Conservation (phyloP, 2,888 invertebrate species). For the Magallana nippona region DNA sequence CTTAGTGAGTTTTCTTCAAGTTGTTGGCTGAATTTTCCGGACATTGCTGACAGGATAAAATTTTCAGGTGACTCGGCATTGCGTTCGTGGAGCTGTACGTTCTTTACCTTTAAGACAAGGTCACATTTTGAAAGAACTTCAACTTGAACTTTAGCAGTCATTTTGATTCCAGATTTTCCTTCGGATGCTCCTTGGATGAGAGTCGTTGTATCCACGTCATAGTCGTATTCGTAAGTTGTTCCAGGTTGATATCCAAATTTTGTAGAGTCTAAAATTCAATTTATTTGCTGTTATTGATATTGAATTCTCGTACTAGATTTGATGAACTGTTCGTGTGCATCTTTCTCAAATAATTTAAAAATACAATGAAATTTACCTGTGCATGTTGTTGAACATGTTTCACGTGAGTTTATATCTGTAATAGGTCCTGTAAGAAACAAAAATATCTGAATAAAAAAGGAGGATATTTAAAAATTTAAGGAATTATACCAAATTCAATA, state of each 20-base stretch:
- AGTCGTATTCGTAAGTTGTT: conserved; percentile 89
- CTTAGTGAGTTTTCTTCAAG: conserved; percentile 87
- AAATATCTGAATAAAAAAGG: neutral
- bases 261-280: conserved; percentile 61
- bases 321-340: too few species aligned
- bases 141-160: conserved; percentile 79
- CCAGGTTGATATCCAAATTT: conserved; percentile 83
- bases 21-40: conserved; percentile 79
- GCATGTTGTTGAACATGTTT: conserved; percentile 63
- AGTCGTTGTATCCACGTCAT: conserved; percentile 86
- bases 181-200: conserved; percentile 85
- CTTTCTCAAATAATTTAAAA: too few species aligned
- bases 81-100: conserved; percentile 73
- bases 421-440: conserved; percentile 60
- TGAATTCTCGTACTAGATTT: too few species aligned
- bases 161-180: conserved; percentile 78
- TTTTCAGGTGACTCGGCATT: conserved; percentile 55
- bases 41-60: conserved; percentile 24
- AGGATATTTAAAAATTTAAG: neutral
- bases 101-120: conserved; percentile 65
- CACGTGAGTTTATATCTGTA: conserved; percentile 52
- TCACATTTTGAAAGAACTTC: conserved; percentile 80
- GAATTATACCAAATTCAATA: too few species aligned
- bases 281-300: too few species aligned
- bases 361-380: conserved; percentile 53